phyloP scores from a whole-genome alignment of 2,113 vertebrate genomes.

The Rhinolophus sinicus region DNA sequence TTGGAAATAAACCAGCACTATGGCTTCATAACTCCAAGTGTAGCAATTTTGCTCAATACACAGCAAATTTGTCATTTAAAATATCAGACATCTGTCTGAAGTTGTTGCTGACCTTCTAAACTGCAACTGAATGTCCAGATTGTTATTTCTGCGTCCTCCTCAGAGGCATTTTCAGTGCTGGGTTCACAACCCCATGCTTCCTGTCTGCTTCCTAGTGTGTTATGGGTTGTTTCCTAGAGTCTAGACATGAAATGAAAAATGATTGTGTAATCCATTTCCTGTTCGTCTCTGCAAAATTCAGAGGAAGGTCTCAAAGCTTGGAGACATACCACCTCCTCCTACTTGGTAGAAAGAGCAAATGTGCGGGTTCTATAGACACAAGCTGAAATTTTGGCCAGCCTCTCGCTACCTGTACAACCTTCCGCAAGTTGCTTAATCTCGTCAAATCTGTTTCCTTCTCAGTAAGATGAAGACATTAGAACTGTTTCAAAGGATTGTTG shows the following conservation, averaged over 20 bases:
- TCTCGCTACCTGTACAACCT: neutral
- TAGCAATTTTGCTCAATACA: slow-evolving; percentile 39
- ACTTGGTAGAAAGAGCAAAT: neutral
- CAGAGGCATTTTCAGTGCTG: neutral
- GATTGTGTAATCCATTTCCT: slow-evolving; percentile 61
- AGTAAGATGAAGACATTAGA: neutral
- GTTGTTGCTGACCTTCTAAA: slow-evolving; percentile 43
- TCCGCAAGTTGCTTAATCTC: neutral
- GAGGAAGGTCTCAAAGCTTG: neutral
- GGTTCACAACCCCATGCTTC: slow-evolving; percentile 25
- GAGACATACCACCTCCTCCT: neutral
- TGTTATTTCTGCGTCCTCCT: slow-evolving; percentile 30
- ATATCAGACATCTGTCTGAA: slow-evolving; percentile 53
- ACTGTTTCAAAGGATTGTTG: neutral
- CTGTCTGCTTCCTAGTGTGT: slow-evolving; percentile 60
- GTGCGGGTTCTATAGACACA: fast-evolving
- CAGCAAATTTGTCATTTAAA: slow-evolving; percentile 40
- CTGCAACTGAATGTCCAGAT: slow-evolving; percentile 30
- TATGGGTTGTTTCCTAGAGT: slow-evolving; percentile 70
- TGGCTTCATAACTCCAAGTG: slow-evolving; percentile 38
- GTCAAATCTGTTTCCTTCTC: neutral
- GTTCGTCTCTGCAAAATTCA: slow-evolving; percentile 48
- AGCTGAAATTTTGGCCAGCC: neutral
- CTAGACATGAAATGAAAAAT: slow-evolving; percentile 71
- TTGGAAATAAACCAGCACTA: slow-evolving; percentile 64